These are phyloP conservation scores for Sialis lutaria DNA, from an alignment of 2,888 invertebrate genomes.

Conservation along the genomic window DNA sequence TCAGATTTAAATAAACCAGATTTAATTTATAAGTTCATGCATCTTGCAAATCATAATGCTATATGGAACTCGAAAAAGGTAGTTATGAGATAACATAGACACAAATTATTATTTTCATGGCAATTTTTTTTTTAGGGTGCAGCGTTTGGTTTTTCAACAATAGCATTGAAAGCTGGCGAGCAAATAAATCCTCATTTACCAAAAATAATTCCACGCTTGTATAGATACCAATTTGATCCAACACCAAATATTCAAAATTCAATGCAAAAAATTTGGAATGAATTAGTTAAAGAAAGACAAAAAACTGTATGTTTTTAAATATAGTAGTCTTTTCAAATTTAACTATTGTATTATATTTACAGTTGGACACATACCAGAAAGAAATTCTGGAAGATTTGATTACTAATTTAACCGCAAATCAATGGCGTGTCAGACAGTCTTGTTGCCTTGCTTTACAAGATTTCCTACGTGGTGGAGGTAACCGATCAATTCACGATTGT, in stretches of 20 bases:
- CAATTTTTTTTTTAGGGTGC: conserved; percentile 40
- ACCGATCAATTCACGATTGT: conserved; percentile 24
- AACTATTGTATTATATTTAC: not conserved
- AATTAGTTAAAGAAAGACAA: conserved; percentile 69
- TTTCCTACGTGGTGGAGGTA: conserved; percentile 45
- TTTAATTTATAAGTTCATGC: conserved; percentile 89
- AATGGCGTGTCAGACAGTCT: conserved; percentile 83
- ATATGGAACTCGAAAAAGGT: conserved; percentile 87
- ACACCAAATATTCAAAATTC: conserved; percentile 81
- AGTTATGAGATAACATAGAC: not conserved
- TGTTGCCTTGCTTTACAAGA: conserved; percentile 79
- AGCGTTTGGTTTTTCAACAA: conserved; percentile 80
- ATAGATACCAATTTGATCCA: conserved; percentile 86
- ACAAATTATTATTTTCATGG: not conserved
- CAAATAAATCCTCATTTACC: conserved; percentile 68
- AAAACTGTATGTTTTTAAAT: conserved; percentile 46
- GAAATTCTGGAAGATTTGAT: conserved; percentile 68
- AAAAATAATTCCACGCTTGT: conserved; percentile 74
- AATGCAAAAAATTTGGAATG: conserved; percentile 89
- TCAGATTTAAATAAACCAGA: conserved; percentile 92
- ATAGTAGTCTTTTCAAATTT: not conserved
- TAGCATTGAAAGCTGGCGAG: conserved; percentile 67
- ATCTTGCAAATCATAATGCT: conserved; percentile 85
- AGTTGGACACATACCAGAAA: conserved; percentile 67
- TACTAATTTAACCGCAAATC: conserved; percentile 61